These are phyloP conservation scores for Idaea aversata DNA, from an alignment of 2,888 invertebrate genomes.

Conservation along the genomic window DNA sequence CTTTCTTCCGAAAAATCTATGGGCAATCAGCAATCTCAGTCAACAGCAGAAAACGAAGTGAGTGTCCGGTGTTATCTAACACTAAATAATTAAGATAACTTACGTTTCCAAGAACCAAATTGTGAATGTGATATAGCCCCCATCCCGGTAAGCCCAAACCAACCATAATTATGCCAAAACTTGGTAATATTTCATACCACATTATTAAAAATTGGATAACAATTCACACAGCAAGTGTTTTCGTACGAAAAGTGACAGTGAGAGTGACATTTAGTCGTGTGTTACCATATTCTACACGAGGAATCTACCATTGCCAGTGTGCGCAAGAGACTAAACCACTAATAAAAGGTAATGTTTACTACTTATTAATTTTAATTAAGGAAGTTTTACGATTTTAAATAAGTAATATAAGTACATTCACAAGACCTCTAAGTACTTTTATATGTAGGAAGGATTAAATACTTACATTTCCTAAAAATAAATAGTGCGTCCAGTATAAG, in stretches of 20 bases:
- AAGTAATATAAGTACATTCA: too few species aligned
- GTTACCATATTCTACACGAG: slow-evolving; percentile 38
- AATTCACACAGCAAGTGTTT: slow-evolving; percentile 30
- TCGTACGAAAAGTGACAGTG: slow-evolving; percentile 21
- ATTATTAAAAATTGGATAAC: slow-evolving; percentile 56
- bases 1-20: slow-evolving; percentile 3
- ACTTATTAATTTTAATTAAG: not conserved
- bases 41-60: slow-evolving; percentile 3
- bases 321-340: slow-evolving; percentile 13
- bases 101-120: slow-evolving; percentile 82
- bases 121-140: slow-evolving; percentile 82
- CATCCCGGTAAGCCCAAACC: slow-evolving; percentile 82
- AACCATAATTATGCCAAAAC: slow-evolving; percentile 80
- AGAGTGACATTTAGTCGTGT: slow-evolving; percentile 39
- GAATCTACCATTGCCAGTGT: slow-evolving; percentile 26
- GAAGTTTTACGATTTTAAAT: not conserved
- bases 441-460: not conserved
- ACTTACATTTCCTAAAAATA: slow-evolving; percentile 53
- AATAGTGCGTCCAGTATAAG: slow-evolving; percentile 46
- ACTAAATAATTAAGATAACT: slow-evolving; percentile 66
- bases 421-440: too few species aligned
- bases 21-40: slow-evolving; percentile 8
- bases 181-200: slow-evolving; percentile 88
- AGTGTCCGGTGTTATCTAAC: slow-evolving; percentile 57
- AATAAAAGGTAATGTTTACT: slow-evolving; percentile 2